Percentiles rank a stretch among this genome's conserved stretches.
Evolutionary conservation across 2,888 invertebrate genomes (phyloP).

Genomic region (Fissipunctia ypsillon): DNA sequence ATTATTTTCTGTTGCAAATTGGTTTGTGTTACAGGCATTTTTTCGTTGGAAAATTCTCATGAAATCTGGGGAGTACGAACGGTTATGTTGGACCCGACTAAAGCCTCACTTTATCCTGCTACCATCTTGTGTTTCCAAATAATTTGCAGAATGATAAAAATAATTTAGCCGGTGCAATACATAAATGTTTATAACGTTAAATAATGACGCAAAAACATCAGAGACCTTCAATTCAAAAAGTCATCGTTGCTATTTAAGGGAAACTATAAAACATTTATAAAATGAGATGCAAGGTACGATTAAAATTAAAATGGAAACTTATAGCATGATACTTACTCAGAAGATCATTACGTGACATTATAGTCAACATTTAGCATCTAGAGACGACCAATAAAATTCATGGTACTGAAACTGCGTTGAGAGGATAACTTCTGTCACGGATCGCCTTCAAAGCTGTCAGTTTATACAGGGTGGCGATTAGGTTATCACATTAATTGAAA

Average conservation of each 20-base stretch:
- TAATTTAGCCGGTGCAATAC: not conserved
- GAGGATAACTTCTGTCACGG: not conserved
- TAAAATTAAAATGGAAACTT: no score
- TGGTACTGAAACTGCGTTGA: not conserved
- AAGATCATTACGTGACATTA: not conserved
- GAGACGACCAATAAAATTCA: not conserved
- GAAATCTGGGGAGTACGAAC: not conserved
- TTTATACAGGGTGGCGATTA: no score
- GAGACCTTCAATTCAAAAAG: not conserved
- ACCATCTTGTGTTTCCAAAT: not conserved
- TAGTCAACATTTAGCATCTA: not conserved
- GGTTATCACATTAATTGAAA: no score
- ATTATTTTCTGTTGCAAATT: not conserved
- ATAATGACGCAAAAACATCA: not conserved
- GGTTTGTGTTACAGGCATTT: not conserved
- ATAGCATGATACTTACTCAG: no score
- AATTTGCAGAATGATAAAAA: not conserved
- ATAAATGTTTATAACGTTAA: not conserved
- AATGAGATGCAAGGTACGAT: no score
- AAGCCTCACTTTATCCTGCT: not conserved
- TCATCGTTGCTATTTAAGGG: not conserved
- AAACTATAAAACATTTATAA: no score
- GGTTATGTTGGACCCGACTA: not conserved
- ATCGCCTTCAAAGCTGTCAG: not conserved
- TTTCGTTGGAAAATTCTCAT: not conserved